A percentile compares a stretch with the other conserved stretches of the same genome.
Evolutionary conservation across 2,888 invertebrate species (phyloP).

Genomic region (Temnothorax rugatulus): DNA sequence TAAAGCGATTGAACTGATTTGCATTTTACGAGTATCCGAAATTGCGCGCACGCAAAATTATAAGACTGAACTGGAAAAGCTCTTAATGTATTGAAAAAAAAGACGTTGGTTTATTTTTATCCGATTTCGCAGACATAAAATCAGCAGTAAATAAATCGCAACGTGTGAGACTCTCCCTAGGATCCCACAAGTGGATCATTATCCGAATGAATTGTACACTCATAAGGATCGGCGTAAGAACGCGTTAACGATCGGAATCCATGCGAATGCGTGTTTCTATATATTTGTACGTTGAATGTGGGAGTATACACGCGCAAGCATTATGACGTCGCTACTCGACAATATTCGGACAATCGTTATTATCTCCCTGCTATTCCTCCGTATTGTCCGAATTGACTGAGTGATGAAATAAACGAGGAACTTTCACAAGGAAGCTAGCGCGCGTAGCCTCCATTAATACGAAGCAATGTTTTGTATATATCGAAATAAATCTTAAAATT

Average conservation of each 20-base stretch:
- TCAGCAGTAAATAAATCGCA: conserved; percentile 1
- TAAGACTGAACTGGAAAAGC: conserved; percentile 16
- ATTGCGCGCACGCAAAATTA: conserved; percentile 7
- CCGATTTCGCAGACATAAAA: background rate
- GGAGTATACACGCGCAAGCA: conserved; percentile 11
- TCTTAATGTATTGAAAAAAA: background rate
- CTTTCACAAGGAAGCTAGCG: conserved; percentile 37
- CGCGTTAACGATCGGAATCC: conserved; percentile 24
- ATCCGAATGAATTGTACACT: conserved; percentile 7
- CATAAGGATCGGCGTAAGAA: conserved; percentile 5
- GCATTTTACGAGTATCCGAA: background rate
- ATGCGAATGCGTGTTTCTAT: conserved; percentile 76
- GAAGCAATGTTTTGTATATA: conserved; percentile 80
- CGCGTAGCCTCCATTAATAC: conserved; percentile 66
- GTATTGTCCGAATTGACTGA: conserved; percentile 34
- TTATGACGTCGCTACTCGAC: conserved; percentile 11
- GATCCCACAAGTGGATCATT: conserved; percentile 1
- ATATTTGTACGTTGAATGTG: conserved; percentile 78
- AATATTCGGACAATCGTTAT: conserved; percentile 36
- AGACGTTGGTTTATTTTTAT: background rate
- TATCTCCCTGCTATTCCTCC: conserved; percentile 22
- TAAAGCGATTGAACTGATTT: background rate
- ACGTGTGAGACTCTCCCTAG: background rate
- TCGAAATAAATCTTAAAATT: conserved; percentile 79
- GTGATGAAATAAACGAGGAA: background rate